phyloP scores from a whole-genome alignment of 1,140 invertebrate genomes.

The Brachionus plicatilis region DNA sequence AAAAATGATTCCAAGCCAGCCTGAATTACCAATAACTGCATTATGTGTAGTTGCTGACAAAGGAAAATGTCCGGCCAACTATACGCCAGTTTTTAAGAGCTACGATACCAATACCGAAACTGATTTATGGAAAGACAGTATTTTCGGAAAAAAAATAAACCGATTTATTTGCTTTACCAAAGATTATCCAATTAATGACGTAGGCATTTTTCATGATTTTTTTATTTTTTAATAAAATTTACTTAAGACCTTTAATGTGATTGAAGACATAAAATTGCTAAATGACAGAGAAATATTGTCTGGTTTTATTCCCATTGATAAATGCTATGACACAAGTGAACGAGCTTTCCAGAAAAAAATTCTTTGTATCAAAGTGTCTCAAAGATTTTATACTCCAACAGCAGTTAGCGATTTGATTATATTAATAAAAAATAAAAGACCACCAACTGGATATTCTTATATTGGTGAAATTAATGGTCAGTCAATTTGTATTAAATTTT shows the following conservation, averaged over 20 bases:
- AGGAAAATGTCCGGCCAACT: neutral
- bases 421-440: slow-evolving; percentile 2
- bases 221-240: neutral
- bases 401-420: slow-evolving; percentile 35
- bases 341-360: slow-evolving; percentile 20
- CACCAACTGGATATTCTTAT: slow-evolving; percentile 20
- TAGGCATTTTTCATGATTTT: neutral
- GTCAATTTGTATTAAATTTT: slow-evolving; percentile 36
- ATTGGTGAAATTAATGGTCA: slow-evolving; percentile 36
- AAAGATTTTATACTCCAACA: slow-evolving; percentile 10
- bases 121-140: slow-evolving; percentile 32
- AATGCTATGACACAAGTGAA: slow-evolving; percentile 37
- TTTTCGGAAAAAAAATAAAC: slow-evolving; percentile 35
- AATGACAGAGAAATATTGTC: slow-evolving; percentile 19
- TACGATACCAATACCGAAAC: slow-evolving; percentile 35
- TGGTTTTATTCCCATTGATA: slow-evolving; percentile 27
- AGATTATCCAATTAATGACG: slow-evolving; percentile 36
- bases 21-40: slow-evolving; percentile 31
- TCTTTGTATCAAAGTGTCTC: slow-evolving; percentile 16
- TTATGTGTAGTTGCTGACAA: slow-evolving; percentile 19
- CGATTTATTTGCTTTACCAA: slow-evolving; percentile 32
- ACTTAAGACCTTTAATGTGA: slow-evolving; percentile 26
- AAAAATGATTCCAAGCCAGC: neutral
- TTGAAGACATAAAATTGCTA: slow-evolving; percentile 26
- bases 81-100: neutral